Percentiles rank a stretch among this genome's conserved stretches.
Conservation (phyloP, 2,113 vertebrate genomes). For the Scomber japonicus region DNA sequence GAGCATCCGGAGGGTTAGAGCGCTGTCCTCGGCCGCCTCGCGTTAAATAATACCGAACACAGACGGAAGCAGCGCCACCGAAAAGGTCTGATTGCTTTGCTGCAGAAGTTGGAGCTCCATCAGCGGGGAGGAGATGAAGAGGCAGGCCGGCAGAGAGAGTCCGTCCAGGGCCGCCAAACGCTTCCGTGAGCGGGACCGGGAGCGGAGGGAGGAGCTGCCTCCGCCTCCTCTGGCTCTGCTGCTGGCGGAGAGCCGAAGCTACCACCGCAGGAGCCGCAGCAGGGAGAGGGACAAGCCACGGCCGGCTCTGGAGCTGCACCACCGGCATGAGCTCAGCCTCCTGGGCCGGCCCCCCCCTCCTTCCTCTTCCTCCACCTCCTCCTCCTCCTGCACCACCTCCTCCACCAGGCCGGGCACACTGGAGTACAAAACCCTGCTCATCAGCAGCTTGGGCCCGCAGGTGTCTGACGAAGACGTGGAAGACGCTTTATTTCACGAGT, state of each 20-base stretch:
- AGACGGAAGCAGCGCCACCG: constrained; percentile 2
- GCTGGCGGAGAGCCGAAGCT: constrained; percentile 81
- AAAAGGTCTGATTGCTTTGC: constrained; percentile 52
- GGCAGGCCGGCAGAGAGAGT: constrained; percentile 93
- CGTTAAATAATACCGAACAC: constrained; percentile 5
- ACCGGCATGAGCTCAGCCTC: constrained; percentile 82
- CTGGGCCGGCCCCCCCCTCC: constrained; percentile 76
- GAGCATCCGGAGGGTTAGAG: background rate
- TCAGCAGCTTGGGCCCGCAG: constrained; percentile 95
- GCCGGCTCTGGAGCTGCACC: constrained; percentile 83
- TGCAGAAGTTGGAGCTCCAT: constrained; percentile 79
- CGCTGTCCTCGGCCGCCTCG: constrained; percentile 14
- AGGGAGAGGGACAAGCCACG: constrained; percentile 88
- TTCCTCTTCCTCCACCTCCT: too few relatives aligned
- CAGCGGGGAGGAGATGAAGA: constrained; percentile 87
- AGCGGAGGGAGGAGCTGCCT: constrained; percentile 85
- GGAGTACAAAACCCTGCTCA: constrained; percentile 96
- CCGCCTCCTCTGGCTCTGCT: constrained; percentile 83
- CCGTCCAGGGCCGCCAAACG: constrained; percentile 88
- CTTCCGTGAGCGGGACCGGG: constrained; percentile 87
- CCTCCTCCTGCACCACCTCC: constrained; percentile 28
- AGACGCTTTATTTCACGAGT: constrained; percentile 96
- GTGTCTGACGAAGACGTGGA: constrained; percentile 95
- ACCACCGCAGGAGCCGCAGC: constrained; percentile 87
- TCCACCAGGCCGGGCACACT: constrained; percentile 75